Base-by-base conservation (phyloP, 2,797 vertebrate genomes). In the Pseudopleuronectes americanus region DNA sequence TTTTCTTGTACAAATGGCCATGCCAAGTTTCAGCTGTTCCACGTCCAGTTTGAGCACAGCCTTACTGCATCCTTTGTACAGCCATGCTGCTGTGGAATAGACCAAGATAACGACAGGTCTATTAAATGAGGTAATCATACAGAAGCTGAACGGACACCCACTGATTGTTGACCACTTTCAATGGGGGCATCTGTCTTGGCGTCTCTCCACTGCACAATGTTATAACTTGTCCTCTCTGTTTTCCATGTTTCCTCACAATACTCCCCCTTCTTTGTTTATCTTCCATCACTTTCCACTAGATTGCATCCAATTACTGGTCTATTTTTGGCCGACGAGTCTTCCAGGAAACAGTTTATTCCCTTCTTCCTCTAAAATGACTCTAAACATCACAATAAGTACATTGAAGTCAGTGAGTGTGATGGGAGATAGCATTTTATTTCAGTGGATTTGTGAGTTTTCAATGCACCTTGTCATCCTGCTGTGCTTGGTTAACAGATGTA, bases 261-360 rank as follows among this genome's bases (percentile, higher is more conserved):
- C 16, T 19, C 8, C 21, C 19, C 22, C 21, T 36, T 22, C 57
- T 59, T 8, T 33, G 36, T 64, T 55, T 58, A 56, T 68, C 54
- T 31, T 8, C 54, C 31, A 21, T 33, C 62, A 3, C 47, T 67
- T 71, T 52, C 33, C 36, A 14, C 68, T 58, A 49, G 24, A 71
- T 62, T 67, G 68, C 68, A 16, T 67, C 53, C 57, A 77, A 52
- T 77, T 77, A 65, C 67, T 4, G 23, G 7, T 52, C 36, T 63
- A 54, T 68, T 58, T 68, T 51, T 49, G 49, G 54, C 31, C 1
- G 28, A 21, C 14, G 26, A 22, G 14, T 52, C 63, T 23, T 36
- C 22, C 14, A 51, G 45, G 36, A 47, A 45, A 19, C 33, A 14
- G 26, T 55, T 59, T 33, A 6, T 60, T 64, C 57, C 33, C 8